These are phyloP conservation scores for Coptodon bakossiorum DNA, from an alignment of 2,113 vertebrate species.

Conservation along the genomic window DNA sequence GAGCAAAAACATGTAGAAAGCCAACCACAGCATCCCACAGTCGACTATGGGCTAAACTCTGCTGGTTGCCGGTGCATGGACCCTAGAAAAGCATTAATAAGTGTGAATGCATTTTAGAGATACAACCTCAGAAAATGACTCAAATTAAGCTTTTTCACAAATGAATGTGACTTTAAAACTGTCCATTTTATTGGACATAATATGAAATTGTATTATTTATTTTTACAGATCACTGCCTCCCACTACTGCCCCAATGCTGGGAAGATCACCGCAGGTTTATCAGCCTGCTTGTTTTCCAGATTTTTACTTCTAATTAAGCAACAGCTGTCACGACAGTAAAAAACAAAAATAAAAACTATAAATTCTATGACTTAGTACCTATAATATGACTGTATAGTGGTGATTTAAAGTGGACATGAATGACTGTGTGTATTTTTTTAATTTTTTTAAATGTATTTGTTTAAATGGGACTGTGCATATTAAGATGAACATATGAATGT, in stretches of 20 bases:
- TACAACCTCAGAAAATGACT: not conserved
- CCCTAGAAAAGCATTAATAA: constrained; percentile 68
- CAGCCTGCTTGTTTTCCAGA: not conserved
- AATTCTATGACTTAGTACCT: not conserved
- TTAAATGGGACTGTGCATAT: not conserved
- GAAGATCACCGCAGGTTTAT: not conserved
- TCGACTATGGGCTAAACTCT: constrained; percentile 92
- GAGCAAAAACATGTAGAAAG: constrained; percentile 94
- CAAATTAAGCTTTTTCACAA: not conserved
- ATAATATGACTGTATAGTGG: not conserved
- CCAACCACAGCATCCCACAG: constrained; percentile 97
- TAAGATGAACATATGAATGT: not conserved
- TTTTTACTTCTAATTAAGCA: not conserved
- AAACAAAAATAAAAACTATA: not conserved
- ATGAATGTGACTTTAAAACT: not conserved
- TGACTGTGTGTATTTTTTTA: not conserved
- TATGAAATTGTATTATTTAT: not conserved
- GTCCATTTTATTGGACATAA: not conserved
- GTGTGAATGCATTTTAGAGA: not conserved
- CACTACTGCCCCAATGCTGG: not conserved
- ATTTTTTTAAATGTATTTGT: not conserved
- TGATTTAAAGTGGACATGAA: not conserved
- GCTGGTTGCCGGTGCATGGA: constrained; percentile 94
- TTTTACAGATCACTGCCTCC: not conserved
- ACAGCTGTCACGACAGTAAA: not conserved